Conservation (phyloP, 2,113 vertebrate species). For the Vidua macroura region DNA sequence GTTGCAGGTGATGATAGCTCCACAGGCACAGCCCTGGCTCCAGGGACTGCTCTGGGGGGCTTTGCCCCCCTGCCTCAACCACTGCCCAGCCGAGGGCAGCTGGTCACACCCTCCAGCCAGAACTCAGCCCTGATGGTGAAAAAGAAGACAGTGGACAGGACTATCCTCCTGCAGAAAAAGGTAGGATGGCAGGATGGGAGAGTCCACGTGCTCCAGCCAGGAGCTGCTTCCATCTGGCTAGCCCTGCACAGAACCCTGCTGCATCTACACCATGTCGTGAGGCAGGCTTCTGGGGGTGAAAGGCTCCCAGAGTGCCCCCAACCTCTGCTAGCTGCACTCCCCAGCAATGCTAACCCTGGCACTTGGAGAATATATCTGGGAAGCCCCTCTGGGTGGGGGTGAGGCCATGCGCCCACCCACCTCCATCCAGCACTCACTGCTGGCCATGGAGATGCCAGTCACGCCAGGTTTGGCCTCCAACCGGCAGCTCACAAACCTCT, state of each 20-base stretch:
- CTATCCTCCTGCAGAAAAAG: constrained; percentile 76
- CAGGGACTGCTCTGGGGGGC: fast-evolving
- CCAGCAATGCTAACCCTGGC: background rate
- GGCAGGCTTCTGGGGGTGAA: background rate
- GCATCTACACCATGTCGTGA: no score
- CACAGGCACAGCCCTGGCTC: background rate
- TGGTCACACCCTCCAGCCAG: constrained; percentile 52
- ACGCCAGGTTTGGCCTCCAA: background rate
- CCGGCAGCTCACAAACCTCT: background rate
- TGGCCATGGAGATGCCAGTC: background rate
- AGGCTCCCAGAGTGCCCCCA: background rate
- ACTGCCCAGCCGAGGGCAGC: constrained; percentile 35
- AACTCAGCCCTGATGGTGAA: constrained; percentile 76
- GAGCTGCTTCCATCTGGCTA: fast-evolving
- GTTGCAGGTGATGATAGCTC: background rate
- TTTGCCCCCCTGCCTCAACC: background rate
- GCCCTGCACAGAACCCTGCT: background rate
- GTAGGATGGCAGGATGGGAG: constrained; percentile 3
- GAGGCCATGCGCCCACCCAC: fast-evolving
- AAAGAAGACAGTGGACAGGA: constrained; percentile 77
- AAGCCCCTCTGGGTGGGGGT: background rate
- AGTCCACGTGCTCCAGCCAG: fast-evolving
- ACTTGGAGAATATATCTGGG: fast-evolving
- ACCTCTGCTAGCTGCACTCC: background rate
- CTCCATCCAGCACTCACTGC: background rate